phyloP scores from a whole-genome alignment of 2,113 vertebrate species.

The Chrysochloris asiatica region DNA sequence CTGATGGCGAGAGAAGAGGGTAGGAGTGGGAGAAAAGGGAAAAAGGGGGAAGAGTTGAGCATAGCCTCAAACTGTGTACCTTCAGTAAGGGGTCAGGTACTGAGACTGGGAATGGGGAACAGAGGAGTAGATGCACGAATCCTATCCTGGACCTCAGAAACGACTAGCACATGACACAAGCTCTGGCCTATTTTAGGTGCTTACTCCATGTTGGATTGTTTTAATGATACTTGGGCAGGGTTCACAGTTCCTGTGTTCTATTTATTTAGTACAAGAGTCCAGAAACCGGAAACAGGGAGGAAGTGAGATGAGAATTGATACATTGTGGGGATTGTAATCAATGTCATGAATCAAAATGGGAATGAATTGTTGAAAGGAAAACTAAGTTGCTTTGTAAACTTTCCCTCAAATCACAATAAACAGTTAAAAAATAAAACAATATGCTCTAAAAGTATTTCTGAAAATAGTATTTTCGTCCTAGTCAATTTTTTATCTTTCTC shows the following conservation, averaged over 20 bases:
- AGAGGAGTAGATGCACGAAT: not conserved
- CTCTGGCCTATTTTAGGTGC: fast-evolving
- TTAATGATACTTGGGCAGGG: not conserved
- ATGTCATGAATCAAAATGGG: too few relatives aligned
- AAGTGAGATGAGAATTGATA: too few relatives aligned
- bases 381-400: too few relatives aligned
- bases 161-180: fast-evolving
- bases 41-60: too few relatives aligned
- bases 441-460: not conserved
- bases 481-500: slow-evolving; percentile 51
- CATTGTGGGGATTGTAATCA: too few relatives aligned
- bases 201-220: not conserved
- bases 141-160: not conserved
- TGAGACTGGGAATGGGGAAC: not conserved
- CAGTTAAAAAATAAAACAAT: too few relatives aligned
- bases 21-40: not conserved
- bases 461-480: slow-evolving; percentile 13
- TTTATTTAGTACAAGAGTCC: not conserved
- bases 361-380: too few relatives aligned
- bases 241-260: not conserved
- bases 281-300: too few relatives aligned
- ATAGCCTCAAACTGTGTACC: not conserved
- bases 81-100: not conserved
- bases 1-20: too few relatives aligned
- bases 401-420: too few relatives aligned